Evolutionary conservation across 2,888 invertebrate genomes (phyloP).

Genomic region (Volucella inflata): DNA sequence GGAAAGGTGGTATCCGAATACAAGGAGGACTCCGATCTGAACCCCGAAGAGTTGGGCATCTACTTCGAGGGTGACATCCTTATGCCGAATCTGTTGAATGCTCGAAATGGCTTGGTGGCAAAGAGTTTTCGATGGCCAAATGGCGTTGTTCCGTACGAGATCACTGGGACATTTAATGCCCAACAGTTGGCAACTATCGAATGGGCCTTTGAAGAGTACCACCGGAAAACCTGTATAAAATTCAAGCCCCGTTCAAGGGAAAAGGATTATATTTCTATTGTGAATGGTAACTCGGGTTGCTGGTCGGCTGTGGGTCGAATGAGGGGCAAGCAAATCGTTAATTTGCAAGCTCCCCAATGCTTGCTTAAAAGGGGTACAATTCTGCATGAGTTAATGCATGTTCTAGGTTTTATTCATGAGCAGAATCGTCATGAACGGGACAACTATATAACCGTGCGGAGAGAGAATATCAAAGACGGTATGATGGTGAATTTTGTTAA

Average conservation of each 20-base stretch:
- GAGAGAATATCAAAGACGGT: conserved; percentile 87
- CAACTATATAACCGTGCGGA: conserved; percentile 86
- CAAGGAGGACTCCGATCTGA: conserved; percentile 81
- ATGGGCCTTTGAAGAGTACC: conserved; percentile 89
- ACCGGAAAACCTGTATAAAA: conserved; percentile 88
- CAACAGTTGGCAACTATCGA: conserved; percentile 86
- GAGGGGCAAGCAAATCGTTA: conserved; percentile 87
- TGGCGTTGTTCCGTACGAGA: conserved; percentile 88
- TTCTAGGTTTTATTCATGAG: conserved; percentile 91
- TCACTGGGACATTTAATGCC: conserved; percentile 86
- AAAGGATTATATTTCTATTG: conserved; percentile 88
- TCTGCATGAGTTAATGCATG: conserved; percentile 92
- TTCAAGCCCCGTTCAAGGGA: conserved; percentile 88
- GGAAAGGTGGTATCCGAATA: conserved; percentile 76
- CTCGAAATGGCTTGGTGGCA: conserved; percentile 87
- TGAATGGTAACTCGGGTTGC: conserved; percentile 88
- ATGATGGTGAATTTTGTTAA: conserved; percentile 89
- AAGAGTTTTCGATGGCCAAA: conserved; percentile 86
- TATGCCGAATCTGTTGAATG: conserved; percentile 84
- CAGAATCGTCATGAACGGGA: conserved; percentile 91
- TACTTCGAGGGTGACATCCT: conserved; percentile 92
- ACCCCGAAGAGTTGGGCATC: conserved; percentile 92
- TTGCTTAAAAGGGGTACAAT: conserved; percentile 88
- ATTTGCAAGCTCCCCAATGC: conserved; percentile 90
- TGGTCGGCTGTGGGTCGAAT: conserved; percentile 91